These are phyloP conservation scores for Ceratotherium simum DNA, from an alignment of 2,113 vertebrate genomes.

Conservation along the genomic window DNA sequence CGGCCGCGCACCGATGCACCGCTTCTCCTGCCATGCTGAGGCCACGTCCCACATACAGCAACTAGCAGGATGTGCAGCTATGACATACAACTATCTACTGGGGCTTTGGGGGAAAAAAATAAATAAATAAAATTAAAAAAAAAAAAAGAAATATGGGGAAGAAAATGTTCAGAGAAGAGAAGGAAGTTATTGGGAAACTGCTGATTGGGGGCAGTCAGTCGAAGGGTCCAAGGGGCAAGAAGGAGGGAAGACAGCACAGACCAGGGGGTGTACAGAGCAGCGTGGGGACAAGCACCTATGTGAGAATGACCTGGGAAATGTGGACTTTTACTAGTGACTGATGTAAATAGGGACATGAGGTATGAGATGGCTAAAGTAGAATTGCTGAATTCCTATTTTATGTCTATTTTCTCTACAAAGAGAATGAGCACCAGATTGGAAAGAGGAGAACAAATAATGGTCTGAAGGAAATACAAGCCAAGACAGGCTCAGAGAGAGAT, in stretches of 20 bases:
- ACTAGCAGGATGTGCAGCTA: too few relatives aligned
- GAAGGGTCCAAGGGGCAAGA: not conserved
- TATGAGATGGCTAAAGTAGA: not conserved
- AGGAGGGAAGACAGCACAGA: not conserved
- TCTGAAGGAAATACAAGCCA: slow-evolving; percentile 31
- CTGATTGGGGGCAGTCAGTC: not conserved
- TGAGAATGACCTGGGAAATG: not conserved
- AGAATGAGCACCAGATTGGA: not conserved
- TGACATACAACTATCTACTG: too few relatives aligned
- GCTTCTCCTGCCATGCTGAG: too few relatives aligned
- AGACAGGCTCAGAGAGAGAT: not conserved
- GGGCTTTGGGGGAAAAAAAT: too few relatives aligned
- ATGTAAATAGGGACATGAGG: not conserved
- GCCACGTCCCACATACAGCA: too few relatives aligned
- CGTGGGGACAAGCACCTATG: not conserved
- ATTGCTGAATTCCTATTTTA: not conserved
- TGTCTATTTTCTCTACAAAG: not conserved
- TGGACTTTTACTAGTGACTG: not conserved
- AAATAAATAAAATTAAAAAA: too few relatives aligned
- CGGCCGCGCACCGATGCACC: too few relatives aligned
- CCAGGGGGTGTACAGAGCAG: not conserved
- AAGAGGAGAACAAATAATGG: not conserved
- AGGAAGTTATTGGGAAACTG: not conserved
- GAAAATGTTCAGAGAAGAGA: not conserved
- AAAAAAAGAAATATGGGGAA: not conserved